Conservation (phyloP, 2,888 invertebrate species). For the Bruchidius siliquastri region DNA sequence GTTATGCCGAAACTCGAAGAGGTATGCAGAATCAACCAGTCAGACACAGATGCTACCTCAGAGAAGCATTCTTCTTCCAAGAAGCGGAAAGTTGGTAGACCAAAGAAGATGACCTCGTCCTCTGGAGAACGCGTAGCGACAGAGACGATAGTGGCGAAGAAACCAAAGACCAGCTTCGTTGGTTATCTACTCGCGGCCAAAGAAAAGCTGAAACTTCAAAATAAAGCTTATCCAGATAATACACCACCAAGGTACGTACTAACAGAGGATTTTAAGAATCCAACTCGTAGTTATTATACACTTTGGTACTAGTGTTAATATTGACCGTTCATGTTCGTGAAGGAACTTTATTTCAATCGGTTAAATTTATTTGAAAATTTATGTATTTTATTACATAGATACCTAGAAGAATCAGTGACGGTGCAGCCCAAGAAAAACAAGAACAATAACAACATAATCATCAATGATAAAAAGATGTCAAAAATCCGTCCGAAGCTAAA, state of each 20-base stretch:
- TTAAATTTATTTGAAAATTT: too few relatives aligned
- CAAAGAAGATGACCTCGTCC: slow-evolving; percentile 63
- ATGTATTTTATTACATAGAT: too few relatives aligned
- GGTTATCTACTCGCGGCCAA: slow-evolving; percentile 63
- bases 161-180: slow-evolving; percentile 65
- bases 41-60: slow-evolving; percentile 22
- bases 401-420: slow-evolving; percentile 38
- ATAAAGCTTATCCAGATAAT: slow-evolving; percentile 47
- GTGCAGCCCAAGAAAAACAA: slow-evolving; percentile 32
- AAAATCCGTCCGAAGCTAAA: slow-evolving; percentile 70
- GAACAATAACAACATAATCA: slow-evolving; percentile 32
- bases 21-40: slow-evolving; percentile 19
- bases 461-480: slow-evolving; percentile 41
- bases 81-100: slow-evolving; percentile 78
- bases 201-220: slow-evolving; percentile 54
- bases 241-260: slow-evolving; percentile 46
- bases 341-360: too few relatives aligned
- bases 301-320: too few relatives aligned
- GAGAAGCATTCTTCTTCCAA: slow-evolving; percentile 53
- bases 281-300: too few relatives aligned
- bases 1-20: slow-evolving; percentile 30
- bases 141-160: slow-evolving; percentile 79
- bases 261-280: too few relatives aligned
- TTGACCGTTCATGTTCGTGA: too few relatives aligned
- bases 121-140: slow-evolving; percentile 57